phyloP scores from a whole-genome alignment of 2,888 invertebrate species.

The Geotrupes spiniger region DNA sequence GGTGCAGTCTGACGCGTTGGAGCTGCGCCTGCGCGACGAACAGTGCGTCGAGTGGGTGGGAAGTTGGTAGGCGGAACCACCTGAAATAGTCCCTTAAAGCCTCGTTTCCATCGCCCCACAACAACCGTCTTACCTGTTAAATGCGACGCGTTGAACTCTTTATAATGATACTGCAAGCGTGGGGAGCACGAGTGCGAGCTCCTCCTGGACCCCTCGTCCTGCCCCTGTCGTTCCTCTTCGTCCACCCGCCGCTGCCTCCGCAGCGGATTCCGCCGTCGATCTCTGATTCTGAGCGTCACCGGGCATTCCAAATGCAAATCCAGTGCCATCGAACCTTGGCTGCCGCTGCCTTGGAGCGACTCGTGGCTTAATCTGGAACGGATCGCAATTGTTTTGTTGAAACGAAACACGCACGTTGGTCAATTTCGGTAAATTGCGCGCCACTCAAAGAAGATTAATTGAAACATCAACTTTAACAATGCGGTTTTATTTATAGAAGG shows the following conservation, averaged over 20 bases:
- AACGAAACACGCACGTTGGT: constrained; percentile 20
- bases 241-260: constrained; percentile 73
- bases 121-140: too few species aligned
- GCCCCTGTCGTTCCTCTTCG: constrained; percentile 48
- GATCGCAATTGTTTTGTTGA: too few species aligned
- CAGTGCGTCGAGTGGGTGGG: constrained; percentile 33
- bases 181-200: constrained; percentile 47
- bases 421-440: background rate
- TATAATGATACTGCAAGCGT: constrained; percentile 39
- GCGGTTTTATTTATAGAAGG: too few species aligned
- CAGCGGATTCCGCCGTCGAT: constrained; percentile 69
- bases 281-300: constrained; percentile 55
- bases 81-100: too few species aligned
- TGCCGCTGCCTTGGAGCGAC: constrained; percentile 57
- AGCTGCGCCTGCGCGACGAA: constrained; percentile 41
- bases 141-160: constrained; percentile 11
- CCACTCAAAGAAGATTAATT: background rate
- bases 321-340: constrained; percentile 72
- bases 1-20: constrained; percentile 50
- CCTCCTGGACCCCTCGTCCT: constrained; percentile 37
- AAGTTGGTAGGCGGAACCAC: constrained; percentile 42
- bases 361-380: constrained; percentile 51
- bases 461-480: too few species aligned
- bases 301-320: constrained; percentile 69
- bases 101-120: too few species aligned